These are phyloP conservation scores for Halictus rubicundus DNA, from an alignment of 1,140 invertebrate species.

Conservation along the genomic window DNA sequence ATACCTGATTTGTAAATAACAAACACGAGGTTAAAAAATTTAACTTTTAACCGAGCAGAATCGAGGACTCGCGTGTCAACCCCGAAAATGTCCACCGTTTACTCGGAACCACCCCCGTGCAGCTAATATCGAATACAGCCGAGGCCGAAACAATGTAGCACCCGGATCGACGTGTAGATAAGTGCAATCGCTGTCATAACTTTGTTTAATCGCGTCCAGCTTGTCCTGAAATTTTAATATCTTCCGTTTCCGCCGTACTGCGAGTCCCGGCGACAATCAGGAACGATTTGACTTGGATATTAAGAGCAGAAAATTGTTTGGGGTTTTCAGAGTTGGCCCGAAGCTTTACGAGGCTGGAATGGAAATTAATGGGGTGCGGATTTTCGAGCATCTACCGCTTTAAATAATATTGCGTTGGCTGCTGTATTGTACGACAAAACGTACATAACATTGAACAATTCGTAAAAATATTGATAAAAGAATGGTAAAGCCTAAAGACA, in stretches of 20 bases:
- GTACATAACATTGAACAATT: too few species aligned
- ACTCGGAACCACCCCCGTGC: neutral
- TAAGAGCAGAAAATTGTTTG: neutral
- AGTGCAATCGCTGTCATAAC: neutral
- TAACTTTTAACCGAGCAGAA: neutral
- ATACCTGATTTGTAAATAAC: too few species aligned
- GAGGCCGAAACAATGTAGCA: neutral
- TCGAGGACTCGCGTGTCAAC: neutral
- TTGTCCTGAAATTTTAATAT: constrained; percentile 11
- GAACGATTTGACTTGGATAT: neutral
- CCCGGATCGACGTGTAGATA: neutral
- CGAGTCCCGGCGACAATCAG: too few species aligned
- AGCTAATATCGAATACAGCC: neutral
- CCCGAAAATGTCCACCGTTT: neutral
- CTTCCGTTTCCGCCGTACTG: neutral
- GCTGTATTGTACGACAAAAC: too few species aligned
- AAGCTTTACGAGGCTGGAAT: too few species aligned
- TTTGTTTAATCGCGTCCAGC: neutral
- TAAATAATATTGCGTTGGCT: too few species aligned
- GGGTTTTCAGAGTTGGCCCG: too few species aligned
- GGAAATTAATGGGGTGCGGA: too few species aligned
- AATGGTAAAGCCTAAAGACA: too few species aligned
- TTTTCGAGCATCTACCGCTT: too few species aligned
- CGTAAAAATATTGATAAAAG: too few species aligned
- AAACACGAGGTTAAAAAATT: too few species aligned